Conservation (phyloP, 2,888 invertebrate species). For the Nephrocerus scutellatus region DNA sequence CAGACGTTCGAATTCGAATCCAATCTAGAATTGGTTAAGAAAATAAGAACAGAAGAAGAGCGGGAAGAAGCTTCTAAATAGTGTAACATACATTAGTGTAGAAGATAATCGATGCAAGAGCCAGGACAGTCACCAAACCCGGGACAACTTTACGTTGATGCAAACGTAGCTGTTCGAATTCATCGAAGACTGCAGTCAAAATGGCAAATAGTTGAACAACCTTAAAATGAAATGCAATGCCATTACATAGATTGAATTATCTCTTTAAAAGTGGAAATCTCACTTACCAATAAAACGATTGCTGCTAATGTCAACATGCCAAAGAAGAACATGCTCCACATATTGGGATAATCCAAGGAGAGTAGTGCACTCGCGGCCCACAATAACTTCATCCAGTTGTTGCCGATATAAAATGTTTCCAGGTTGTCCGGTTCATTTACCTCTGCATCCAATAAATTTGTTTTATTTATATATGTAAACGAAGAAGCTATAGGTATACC, state of each 20-base stretch:
- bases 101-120: constrained; percentile 7
- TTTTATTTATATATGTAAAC: too few relatives aligned
- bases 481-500: constrained; percentile 21
- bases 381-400: constrained; percentile 30
- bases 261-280: too few relatives aligned
- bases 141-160: constrained; percentile 1
- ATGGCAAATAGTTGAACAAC: constrained; percentile 33
- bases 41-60: too few relatives aligned
- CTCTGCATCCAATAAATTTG: too few relatives aligned
- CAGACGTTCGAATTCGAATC: constrained; percentile 17
- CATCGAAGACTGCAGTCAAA: constrained; percentile 38
- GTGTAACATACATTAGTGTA: constrained; percentile 12
- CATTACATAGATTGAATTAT: constrained; percentile 1
- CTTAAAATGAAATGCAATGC: constrained; percentile 22
- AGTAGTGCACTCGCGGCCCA: constrained; percentile 32
- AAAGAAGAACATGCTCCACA: constrained; percentile 71
- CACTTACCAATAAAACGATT: constrained; percentile 66
- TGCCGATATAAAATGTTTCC: too few relatives aligned
- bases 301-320: constrained; percentile 66
- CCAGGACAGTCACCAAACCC: background rate
- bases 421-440: too few relatives aligned
- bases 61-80: constrained; percentile 56
- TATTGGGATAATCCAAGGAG: constrained; percentile 51
- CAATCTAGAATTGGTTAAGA: constrained; percentile 16
- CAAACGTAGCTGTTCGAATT: constrained; percentile 37